A percentile compares a stretch with the other conserved stretches of the same genome.
phyloP scores from a whole-genome alignment of 2,797 vertebrate genomes.

The Sphenopsis melanotis region DNA sequence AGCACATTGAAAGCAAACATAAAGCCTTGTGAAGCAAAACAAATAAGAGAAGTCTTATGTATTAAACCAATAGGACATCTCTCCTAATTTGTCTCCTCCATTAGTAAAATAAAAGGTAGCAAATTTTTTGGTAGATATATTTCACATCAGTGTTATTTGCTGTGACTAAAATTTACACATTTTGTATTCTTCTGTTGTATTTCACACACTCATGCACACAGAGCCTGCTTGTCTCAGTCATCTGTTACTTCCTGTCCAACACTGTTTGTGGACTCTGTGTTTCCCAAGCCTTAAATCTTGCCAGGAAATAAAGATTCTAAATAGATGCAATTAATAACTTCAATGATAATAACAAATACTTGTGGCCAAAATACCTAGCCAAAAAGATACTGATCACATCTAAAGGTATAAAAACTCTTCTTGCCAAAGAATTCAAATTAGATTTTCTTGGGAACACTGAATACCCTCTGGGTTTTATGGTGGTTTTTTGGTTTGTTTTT shows the following conservation, averaged over 20 bases:
- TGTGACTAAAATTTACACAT: not conserved
- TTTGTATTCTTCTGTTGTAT: not conserved
- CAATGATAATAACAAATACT: not conserved
- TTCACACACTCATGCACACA: not conserved
- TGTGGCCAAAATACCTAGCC: not conserved
- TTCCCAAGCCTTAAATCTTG: not conserved
- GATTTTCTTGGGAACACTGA: not conserved
- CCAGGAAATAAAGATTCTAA: not conserved
- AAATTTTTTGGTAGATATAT: not conserved
- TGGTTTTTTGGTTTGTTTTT: not conserved
- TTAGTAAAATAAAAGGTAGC: not conserved
- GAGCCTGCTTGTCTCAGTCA: not conserved
- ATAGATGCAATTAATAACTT: not conserved
- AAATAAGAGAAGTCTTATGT: not conserved
- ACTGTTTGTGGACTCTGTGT: not conserved
- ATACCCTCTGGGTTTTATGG: not conserved
- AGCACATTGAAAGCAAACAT: not conserved
- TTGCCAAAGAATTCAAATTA: not conserved
- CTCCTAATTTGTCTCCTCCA: not conserved
- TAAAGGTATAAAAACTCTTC: not conserved
- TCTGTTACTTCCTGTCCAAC: not conserved
- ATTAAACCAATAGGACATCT: not conserved
- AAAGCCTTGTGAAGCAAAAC: not conserved
- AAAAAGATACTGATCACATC: not conserved
- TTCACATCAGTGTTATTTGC: not conserved